phyloP scores from a whole-genome alignment of 1,140 invertebrate genomes.

The Phocides pigmalion region DNA sequence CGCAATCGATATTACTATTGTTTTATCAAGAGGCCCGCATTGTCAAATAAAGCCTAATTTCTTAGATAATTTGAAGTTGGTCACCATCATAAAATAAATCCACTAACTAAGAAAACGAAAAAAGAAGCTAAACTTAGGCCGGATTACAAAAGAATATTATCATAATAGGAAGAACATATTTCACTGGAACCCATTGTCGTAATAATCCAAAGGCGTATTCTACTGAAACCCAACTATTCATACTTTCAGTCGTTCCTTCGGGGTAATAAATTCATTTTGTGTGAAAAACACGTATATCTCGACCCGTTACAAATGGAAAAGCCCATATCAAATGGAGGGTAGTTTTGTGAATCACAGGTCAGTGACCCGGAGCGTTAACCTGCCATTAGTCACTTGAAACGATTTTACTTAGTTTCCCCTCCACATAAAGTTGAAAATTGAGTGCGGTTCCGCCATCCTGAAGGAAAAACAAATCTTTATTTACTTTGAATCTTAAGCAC shows the following conservation, averaged over 20 bases:
- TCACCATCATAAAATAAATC: neutral
- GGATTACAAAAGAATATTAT: neutral
- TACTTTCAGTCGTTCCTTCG: constrained; percentile 13
- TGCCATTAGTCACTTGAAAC: constrained; percentile 28
- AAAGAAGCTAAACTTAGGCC: neutral
- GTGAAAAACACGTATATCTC: constrained; percentile 46
- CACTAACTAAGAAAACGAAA: neutral
- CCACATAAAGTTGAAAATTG: constrained; percentile 23
- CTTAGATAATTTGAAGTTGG: too few species aligned
- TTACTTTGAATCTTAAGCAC: constrained; percentile 13
- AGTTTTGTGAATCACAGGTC: constrained; percentile 60
- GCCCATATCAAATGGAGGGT: constrained; percentile 55
- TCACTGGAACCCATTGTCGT: constrained; percentile 1
- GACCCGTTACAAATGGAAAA: constrained; percentile 49
- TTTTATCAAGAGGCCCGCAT: constrained; percentile 42
- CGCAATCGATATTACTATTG: constrained; percentile 51
- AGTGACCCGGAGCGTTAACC: constrained; percentile 50
- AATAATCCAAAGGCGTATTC: constrained; percentile 13
- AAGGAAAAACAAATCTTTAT: constrained; percentile 8
- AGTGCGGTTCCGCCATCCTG: neutral
- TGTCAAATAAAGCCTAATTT: neutral
- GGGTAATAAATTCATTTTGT: constrained; percentile 39
- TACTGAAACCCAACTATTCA: constrained; percentile 24
- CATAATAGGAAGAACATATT: neutral
- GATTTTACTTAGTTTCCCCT: constrained; percentile 29